These are phyloP conservation scores for Colletes latitarsis DNA, from an alignment of 1,140 invertebrate species.

Conservation along the genomic window DNA sequence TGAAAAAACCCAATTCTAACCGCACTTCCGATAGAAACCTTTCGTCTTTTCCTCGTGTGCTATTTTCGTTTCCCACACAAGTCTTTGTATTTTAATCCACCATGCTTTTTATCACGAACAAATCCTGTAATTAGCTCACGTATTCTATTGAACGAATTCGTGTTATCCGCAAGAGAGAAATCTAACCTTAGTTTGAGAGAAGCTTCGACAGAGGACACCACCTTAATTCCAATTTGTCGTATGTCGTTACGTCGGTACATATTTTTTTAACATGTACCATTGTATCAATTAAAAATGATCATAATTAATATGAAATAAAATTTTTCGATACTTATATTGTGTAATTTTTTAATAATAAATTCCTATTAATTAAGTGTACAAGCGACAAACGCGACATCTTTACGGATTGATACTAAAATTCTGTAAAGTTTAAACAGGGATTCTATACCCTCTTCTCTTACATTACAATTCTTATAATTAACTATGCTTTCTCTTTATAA, in stretches of 20 bases:
- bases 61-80: background rate
- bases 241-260: conserved; percentile 36
- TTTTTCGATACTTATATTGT: background rate
- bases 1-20: conserved; percentile 70
- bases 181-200: conserved; percentile 57
- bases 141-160: background rate
- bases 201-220: conserved; percentile 72
- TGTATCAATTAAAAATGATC: conserved; percentile 25
- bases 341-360: conserved; percentile 15
- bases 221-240: conserved; percentile 56
- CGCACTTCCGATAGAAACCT: conserved; percentile 50
- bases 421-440: conserved; percentile 13
- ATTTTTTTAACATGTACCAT: conserved; percentile 27
- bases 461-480: background rate
- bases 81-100: background rate
- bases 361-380: background rate
- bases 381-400: conserved; percentile 42
- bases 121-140: background rate
- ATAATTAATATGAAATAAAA: background rate
- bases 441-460: background rate
- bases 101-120: background rate
- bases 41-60: background rate
- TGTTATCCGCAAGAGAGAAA: conserved; percentile 47
- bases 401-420: background rate
- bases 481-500: background rate